Conservation (phyloP, 2,113 vertebrate species). For the Podiceps cristatus region DNA sequence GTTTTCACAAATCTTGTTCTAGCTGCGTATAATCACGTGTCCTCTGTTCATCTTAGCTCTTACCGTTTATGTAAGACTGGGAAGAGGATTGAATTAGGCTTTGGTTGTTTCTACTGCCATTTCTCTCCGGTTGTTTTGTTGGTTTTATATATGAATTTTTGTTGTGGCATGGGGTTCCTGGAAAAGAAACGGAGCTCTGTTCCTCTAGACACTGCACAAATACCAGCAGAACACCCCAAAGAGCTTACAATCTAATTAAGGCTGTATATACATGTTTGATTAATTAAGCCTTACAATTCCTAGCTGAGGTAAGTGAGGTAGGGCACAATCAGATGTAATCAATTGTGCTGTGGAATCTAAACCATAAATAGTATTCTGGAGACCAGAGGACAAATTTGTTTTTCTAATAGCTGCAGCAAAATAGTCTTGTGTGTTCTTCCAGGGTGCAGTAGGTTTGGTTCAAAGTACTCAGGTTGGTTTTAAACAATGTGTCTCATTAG, state of each 20-base stretch:
- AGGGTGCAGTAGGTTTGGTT: not conserved
- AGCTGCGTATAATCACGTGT: accelerated
- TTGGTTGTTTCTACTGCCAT: not conserved
- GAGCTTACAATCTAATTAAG: not conserved
- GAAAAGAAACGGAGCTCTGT: not conserved
- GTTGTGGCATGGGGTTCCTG: not conserved
- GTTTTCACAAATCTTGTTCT: not conserved
- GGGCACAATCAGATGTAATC: not conserved
- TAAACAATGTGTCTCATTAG: not conserved
- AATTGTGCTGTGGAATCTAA: not conserved
- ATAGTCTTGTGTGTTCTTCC: not conserved
- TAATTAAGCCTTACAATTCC: conserved; percentile 12
- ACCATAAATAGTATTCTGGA: not conserved
- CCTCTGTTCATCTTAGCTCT: not conserved
- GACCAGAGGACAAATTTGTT: not conserved
- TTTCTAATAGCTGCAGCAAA: not conserved
- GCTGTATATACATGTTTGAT: not conserved
- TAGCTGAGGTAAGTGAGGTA: not conserved
- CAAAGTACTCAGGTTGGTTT: not conserved
- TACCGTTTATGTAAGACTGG: not conserved
- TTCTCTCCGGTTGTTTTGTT: not conserved
- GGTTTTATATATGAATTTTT: not conserved
- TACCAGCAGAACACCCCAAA: not conserved
- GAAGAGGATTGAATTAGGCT: not conserved
- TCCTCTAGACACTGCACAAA: not conserved